Evolutionary conservation across 1,140 invertebrate species (phyloP), one percentile per base, ranked within the genome.

Genomic region (Drosophila kikkawai): DNA sequence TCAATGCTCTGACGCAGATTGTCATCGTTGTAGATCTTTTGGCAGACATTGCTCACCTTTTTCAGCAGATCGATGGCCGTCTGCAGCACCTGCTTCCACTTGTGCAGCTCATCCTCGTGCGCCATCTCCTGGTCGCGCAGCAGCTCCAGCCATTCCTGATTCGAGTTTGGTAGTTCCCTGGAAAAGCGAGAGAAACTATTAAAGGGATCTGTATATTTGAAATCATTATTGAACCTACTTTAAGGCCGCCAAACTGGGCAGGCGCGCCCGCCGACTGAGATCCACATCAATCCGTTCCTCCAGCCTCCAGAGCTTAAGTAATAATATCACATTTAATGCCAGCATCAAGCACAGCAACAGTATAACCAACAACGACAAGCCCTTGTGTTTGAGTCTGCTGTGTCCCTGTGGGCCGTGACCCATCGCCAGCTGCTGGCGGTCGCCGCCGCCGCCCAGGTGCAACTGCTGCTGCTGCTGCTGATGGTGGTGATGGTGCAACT

Each of bases 281-380:
- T 92, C 91, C 68, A 85, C 82, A 19, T 92, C 88, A 64, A 92
- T 91, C 67, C 83, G 91, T 94, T 93, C 66, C 88, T 97, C 97
- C 53, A 97, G 92, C 51, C 94, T 94, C 95, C 96, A 96, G 57
- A 97, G 93, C 94, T 97, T 97, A 90, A 96, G 96, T 93, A 96
- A 97, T 44, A 97, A 94, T 80, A 97, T 94, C 64, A 96, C 96
- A 94, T 97, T 97, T 75, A 97, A 94, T 70, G 96, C 82, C 70
- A 97, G 94, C 79, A 97, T 94, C 81, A 95, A 93, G 66, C 95
- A 93, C 42, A 96, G 93, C 87, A 95, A 93, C 82, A 94, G 78
- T 65, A 96, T 93, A 66, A 96, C 93, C 90, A 95, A 93, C 85
- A 94, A 93, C 75, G 80, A 93, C 74, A 92, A 92, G 91, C 91